Base-by-base conservation (phyloP, 1,140 invertebrate genomes). In the Cotesia glomerata region DNA sequence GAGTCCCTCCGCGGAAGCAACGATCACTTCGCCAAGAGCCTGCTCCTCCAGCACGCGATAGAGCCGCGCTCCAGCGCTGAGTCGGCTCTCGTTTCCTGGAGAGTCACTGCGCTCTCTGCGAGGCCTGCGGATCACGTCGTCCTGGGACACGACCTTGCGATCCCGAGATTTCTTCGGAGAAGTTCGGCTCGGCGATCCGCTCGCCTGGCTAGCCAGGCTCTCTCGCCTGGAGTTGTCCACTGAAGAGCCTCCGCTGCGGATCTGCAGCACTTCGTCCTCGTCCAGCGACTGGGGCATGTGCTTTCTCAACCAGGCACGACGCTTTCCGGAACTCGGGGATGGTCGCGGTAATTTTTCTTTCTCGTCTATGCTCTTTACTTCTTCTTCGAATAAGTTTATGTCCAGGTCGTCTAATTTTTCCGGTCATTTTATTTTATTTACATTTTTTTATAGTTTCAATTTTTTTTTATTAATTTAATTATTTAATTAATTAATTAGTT, bases 41-140 rank as follows among this genome's bases (percentile, higher is more conserved):
- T 84, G 82, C 69, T 88, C 87, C 69, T 88, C 87, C 69, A 88
- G 80, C 1, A 88, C 82, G 66, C 85, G 79, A 73, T 86, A 88
- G 1, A 88, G 75, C 45, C 83, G 75, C 5, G 85, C 82, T 13
- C 83, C 82, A n/a, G 82, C 79, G 72, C 76, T 81, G 11, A 83
- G 71, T 71, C 82, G 79, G 72, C 82, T 84, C 8, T 84, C 80
- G 32, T 79, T 77, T 8, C 77, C 80, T 45, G 78, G 72, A 7
- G 79, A 81, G n/a, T 69, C 54, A 16, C 82, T 80, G 59, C 75
- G 77, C 8, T 82, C 79, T 73, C 75, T 79, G 54, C 75, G 76
- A 58, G 62, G 39, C 71, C 80, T 76, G 8, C 78, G 78, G 51
- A 76, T 66, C 13, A 79, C 76, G 26, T 80, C 78, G 1, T 78